Evolutionary conservation across 2,888 invertebrate genomes (phyloP), one percentile per base, ranked within the genome.

Genomic region (Ormyrus pomaceus): DNA sequence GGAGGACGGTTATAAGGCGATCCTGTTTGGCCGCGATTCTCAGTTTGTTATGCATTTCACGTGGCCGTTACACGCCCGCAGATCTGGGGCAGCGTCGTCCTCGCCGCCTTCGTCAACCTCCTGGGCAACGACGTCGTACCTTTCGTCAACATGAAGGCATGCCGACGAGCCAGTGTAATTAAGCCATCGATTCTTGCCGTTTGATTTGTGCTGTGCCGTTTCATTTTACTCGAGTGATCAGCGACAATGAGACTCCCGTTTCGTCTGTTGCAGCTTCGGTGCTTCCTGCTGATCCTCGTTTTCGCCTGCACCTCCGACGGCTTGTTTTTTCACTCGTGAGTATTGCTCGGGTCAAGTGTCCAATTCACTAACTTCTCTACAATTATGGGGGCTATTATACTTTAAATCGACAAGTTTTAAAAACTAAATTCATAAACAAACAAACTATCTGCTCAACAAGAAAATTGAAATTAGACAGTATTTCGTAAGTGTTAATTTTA

Each of bases 1-100:
- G 59, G 34, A 46, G 72, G 59, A 61, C 82, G 82, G 84, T 86
- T 88, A 88, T 88, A 88, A 88, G 85, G 84, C 71, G 85, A 85
- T 85, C 84, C 84, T 81, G 83, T 83, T 83, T 82, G 81, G 75
- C 79, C 68, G 81, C 80, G 76, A 82, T 84, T 84, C 87, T 86
- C 87, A 88, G 88, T 86, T 84, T 84, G 85, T 87, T 87, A 87
- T 86, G 87, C 84, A 85, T 86, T 85, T 84, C 84, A 83, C 83
- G 85, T 77, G 83, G 83, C 82, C 82, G 85, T 82, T 82, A 84
- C 71, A 82, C 77, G 83, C 82, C 80, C 83, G 53, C 79, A 66
- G 69, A 79, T 81, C 82, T 82, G 82, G 83, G 78, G 74, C 80
- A 64, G 10, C 59, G 58, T 61, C 55, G 13, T 10, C 71, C 13